Evolutionary conservation across 2,113 vertebrate genomes (phyloP), one percentile per base, ranked within the genome.

Genomic region (Nicator chloris): DNA sequence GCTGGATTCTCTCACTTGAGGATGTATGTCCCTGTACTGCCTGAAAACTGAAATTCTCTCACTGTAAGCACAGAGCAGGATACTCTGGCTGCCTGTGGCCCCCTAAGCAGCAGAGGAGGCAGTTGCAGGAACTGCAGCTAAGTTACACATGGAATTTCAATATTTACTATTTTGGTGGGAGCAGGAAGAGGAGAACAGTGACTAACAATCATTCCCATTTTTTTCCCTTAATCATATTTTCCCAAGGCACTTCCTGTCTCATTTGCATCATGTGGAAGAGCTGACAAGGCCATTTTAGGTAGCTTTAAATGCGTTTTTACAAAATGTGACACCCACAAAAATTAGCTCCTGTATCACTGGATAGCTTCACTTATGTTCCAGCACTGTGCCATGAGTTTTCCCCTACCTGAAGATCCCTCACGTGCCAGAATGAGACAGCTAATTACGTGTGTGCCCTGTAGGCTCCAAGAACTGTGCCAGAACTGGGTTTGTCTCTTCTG

Each of bases 11-110:
- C 57, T 84, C 61, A 96, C 42, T 73, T 33, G 47, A 59, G 16
- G 22, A 47, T 0, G 0, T 11, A 20, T 23, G 18, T 35, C 15
- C 4, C 68, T 75, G 37, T 17, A 45, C n/a, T 71, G 72, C 22
- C 75, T 70, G 50, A 77, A 82, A 66, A 85, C 20, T 40, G n/a
- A 21, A 59, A 75, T 44, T 83, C 30, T 39, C 14, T 73, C 60
- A 21, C 68, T 68, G 35, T 37, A 42, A 68, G 31, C 56, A 64
- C 44, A 64, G 56, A 64, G 19, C 47, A 64, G 33, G 56, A 26
- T 63, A 6, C 17, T 47, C 13, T 37, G 33, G 22, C 27, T 89
- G 61, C 11, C 20, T 35, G 10, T 3, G 8, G 50, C 37, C 11
- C 31, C 31, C 15, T 3, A 35, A 22, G 11, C 42, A 66, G 30